phyloP scores from a whole-genome alignment of 2,113 vertebrate species.

The Callipepla californica region DNA sequence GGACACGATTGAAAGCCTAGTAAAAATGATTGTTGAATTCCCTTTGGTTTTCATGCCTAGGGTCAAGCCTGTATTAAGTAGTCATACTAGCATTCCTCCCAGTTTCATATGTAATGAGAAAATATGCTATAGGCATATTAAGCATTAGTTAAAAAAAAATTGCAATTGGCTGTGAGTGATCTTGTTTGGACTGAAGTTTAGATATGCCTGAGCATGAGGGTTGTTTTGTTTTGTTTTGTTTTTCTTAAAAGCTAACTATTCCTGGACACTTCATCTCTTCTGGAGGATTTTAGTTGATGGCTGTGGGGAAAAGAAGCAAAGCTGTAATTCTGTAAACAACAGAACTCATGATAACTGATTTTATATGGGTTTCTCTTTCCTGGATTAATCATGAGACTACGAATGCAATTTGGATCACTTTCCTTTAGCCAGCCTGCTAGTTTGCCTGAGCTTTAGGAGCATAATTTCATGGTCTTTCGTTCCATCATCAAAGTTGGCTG shows the following conservation, averaged over 20 bases:
- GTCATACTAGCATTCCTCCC: background rate
- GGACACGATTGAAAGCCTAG: background rate
- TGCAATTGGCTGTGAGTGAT: background rate
- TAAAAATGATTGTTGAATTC: background rate
- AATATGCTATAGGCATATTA: background rate
- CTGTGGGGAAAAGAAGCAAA: background rate
- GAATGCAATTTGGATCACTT: background rate
- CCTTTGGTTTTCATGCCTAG: background rate
- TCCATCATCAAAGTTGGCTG: background rate
- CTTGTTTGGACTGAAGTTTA: background rate
- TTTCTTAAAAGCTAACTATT: background rate
- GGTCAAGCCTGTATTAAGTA: background rate
- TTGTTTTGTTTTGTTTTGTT: background rate
- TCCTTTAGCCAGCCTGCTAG: background rate
- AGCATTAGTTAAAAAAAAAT: background rate
- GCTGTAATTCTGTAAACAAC: background rate
- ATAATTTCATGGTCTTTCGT: background rate
- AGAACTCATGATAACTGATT: background rate
- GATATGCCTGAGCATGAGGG: background rate
- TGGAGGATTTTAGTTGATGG: background rate
- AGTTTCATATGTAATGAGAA: background rate
- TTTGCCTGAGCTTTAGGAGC: background rate
- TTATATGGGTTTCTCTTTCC: background rate
- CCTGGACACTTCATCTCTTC: background rate
- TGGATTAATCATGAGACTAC: background rate